Conservation (phyloP, 2,888 invertebrate genomes). For the Gortyna flavago region DNA sequence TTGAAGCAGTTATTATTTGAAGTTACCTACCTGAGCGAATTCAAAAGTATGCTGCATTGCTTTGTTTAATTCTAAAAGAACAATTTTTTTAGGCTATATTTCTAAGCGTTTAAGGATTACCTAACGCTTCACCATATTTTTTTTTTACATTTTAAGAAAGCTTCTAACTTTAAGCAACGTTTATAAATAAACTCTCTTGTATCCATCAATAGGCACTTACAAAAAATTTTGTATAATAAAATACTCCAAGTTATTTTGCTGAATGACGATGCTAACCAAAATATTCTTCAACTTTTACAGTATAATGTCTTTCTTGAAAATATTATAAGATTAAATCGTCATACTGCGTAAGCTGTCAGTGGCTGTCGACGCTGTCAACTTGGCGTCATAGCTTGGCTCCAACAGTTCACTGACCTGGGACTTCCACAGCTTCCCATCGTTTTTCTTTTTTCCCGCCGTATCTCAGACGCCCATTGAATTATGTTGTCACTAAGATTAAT, state of each 20-base stretch:
- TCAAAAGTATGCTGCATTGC: not conserved
- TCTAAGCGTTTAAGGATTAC: not conserved
- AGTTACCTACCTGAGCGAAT: too few relatives aligned
- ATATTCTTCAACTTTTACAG: not conserved
- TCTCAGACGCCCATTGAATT: conserved; percentile 76
- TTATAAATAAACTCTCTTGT: too few relatives aligned
- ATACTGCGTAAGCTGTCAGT: conserved; percentile 33
- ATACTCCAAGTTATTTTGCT: not conserved
- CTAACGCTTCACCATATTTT: not conserved
- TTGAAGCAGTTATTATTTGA: not conserved
- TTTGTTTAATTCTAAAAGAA: not conserved
- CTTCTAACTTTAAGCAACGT: not conserved
- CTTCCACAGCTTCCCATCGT: conserved; percentile 56
- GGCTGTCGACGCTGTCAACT: conserved; percentile 36
- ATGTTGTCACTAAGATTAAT: conserved; percentile 82
- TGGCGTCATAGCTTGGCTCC: conserved; percentile 51
- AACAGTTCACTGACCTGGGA: conserved; percentile 66
- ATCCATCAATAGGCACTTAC: not conserved
- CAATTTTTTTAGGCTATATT: not conserved
- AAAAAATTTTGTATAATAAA: not conserved
- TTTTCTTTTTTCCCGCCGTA: conserved; percentile 61
- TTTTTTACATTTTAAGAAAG: not conserved
- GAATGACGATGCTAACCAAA: not conserved
- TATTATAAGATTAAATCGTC: conserved; percentile 30
- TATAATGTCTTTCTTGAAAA: not conserved